Evolutionary conservation across 2,888 invertebrate species (phyloP).

Genomic region (Eupithecia centaureata): DNA sequence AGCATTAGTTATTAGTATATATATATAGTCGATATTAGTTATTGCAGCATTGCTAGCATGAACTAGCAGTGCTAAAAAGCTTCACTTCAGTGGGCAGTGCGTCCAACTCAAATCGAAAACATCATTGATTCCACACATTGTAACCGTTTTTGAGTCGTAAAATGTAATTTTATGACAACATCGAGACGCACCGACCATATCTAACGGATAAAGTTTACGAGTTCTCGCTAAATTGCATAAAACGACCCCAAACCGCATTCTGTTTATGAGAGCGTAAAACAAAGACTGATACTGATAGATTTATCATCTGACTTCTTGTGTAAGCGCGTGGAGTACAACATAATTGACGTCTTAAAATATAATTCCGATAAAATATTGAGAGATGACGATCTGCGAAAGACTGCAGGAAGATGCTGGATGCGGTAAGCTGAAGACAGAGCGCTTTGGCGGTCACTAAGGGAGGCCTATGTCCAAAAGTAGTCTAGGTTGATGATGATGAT

Average conservation of each 20-base stretch:
- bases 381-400: too few relatives aligned
- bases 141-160: constrained; percentile 47
- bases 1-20: too few relatives aligned
- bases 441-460: too few relatives aligned
- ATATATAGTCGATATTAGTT: too few relatives aligned
- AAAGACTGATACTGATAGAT: constrained; percentile 26
- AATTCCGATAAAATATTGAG: too few relatives aligned
- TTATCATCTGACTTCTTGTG: constrained; percentile 4
- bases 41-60: too few relatives aligned
- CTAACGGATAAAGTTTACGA: constrained; percentile 42
- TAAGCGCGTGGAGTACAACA: not conserved
- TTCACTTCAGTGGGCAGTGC: not conserved
- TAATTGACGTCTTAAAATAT: too few relatives aligned
- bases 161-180: constrained; percentile 48
- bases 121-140: constrained; percentile 39
- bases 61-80: not conserved
- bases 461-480: too few relatives aligned
- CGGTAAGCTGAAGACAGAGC: too few relatives aligned
- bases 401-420: too few relatives aligned
- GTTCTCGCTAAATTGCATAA: constrained; percentile 37
- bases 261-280: constrained; percentile 35
- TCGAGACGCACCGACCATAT: constrained; percentile 33
- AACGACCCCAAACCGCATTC: constrained; percentile 34
- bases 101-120: constrained; percentile 30
- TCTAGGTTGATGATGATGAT: too few relatives aligned